Base-by-base conservation (phyloP, 30 jellyfish, hydroid and myxozoan genomes). In the Hydractinia symbiolongicarpus region DNA sequence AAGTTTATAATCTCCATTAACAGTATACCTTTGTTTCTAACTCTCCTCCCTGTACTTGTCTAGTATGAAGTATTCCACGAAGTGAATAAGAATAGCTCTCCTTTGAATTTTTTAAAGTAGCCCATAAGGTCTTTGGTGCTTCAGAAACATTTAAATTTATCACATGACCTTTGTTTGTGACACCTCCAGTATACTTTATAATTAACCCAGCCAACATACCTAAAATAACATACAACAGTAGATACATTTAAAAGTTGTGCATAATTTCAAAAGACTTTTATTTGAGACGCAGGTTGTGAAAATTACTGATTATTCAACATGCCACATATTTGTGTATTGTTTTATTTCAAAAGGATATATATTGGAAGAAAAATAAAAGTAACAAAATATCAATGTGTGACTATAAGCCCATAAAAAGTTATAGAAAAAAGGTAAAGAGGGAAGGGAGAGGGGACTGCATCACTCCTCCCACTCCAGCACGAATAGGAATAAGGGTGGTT, bases 121-220 rank as follows among this genome's bases (percentile, higher is more conserved):
- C 97, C 97, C 97, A 90, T 17, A 90, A 89, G 5, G 89, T 76
- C 83, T 81, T 85, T 10, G 97, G 97, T 7, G 97, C 95, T 40
- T 76, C 61, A 1, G 95, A 55, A 16, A 74, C 55, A 67, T 79
- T 81, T 52, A 81, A 44, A 17, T 19, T 61, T 61, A 87, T 78
- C 44, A 71, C 82, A 51, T 72, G 30, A n/a, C 98, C 95, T 40
- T 76, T 73, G 52, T 87, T 72, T 20, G 86, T 80, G 19, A 88
- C 86, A 3, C 79, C 94, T 5, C 95, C 96, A 4, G 87, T 86
- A 77, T 91, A 91, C 61, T 86, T 91, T 16, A 91, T 84, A 68
- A 91, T 83, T 62, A 81, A 55, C 53, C 98, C 98, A 78, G 84
- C 88, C 7, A 91, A 64, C 89, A 91, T 91, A 9, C 98, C 98